Evolutionary conservation across 2,797 vertebrate species (phyloP), one percentile per base, ranked within the genome.

Genomic region (Argentina silus): DNA sequence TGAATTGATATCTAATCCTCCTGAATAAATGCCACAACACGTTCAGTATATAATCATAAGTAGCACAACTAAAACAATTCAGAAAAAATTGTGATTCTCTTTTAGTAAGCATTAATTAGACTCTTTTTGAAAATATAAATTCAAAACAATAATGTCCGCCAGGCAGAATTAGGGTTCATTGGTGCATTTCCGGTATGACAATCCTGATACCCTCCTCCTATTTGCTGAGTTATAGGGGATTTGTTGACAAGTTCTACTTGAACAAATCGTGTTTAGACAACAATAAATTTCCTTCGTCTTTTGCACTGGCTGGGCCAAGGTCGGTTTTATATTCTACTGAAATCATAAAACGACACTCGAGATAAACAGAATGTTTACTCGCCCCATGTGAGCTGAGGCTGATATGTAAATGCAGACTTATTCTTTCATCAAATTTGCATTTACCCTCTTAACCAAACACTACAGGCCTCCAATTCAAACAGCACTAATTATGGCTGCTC

Each of bases 281-380:
- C 92, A 94, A 89, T 94, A 94, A 93, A 96, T 97, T 97, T 96
- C 94, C 93, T 95, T 94, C 93, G 91, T 94, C 95, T 95, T 95
- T 95, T 92, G 95, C 95, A 91, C 92, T 85, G 92, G 92, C 94
- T 93, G 93, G 93, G 93, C 95, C 97, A 99, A 98, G 97, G 96
- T 98, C 96, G 95, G 95, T 96, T 97, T 97, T 97, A 97, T 96
- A 97, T 99, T 98, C 94, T 92, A 89, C 94, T 92, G 94, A 97
- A 99, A 98, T 99, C 96, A 97, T 98, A 97, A 97, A 98, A 96
- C 95, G 96, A 98, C 98, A 98, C 98, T 98, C 95, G 96, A 99
- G 98, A 99, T 99, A 99, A 99, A 99, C 98, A 99, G 96, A 99
- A 96, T 99, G 97, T 99, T 99, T 99, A 98, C 98, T 94, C 94